Conservation (phyloP, 2,888 invertebrate species). For the Plagodis pulveraria region DNA sequence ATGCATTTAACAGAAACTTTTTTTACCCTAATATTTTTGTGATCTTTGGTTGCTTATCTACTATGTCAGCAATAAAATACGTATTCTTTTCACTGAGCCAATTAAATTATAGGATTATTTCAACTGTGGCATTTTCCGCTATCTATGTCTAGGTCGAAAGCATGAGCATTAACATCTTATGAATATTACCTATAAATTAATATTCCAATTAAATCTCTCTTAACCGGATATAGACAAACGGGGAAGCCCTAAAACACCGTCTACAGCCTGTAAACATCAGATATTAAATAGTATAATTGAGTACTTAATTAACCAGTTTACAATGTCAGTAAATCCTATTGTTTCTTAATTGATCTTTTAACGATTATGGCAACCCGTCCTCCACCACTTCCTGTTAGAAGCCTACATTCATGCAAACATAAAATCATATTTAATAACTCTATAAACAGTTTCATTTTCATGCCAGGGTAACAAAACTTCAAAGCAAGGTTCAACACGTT, state of each 20-base stretch:
- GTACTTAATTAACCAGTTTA: conserved; percentile 36
- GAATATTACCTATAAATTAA: too few relatives aligned
- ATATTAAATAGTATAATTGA: conserved; percentile 25
- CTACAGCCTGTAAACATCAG: conserved; percentile 27
- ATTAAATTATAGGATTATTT: too few relatives aligned
- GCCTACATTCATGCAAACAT: conserved; percentile 23
- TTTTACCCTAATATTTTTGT: too few relatives aligned
- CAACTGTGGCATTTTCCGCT: too few relatives aligned
- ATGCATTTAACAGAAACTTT: too few relatives aligned
- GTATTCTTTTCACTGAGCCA: too few relatives aligned
- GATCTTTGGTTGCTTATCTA: too few relatives aligned
- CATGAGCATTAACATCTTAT: too few relatives aligned
- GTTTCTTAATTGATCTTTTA: conserved; percentile 49
- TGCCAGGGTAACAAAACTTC: too few relatives aligned
- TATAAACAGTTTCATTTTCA: conserved; percentile 14
- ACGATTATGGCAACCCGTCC: conserved; percentile 35
- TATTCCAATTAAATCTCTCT: not conserved
- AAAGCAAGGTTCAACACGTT: too few relatives aligned
- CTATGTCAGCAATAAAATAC: too few relatives aligned
- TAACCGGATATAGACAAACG: conserved; percentile 29
- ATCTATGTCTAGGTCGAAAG: too few relatives aligned
- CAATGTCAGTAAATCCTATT: conserved; percentile 41
- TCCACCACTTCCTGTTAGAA: conserved; percentile 28
- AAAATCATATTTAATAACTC: conserved; percentile 25
- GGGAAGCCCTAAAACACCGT: conserved; percentile 42